Evolutionary conservation across 2,888 invertebrate species (phyloP), one percentile per base, ranked within the genome.

Genomic region (Camptogramma bilineatum): DNA sequence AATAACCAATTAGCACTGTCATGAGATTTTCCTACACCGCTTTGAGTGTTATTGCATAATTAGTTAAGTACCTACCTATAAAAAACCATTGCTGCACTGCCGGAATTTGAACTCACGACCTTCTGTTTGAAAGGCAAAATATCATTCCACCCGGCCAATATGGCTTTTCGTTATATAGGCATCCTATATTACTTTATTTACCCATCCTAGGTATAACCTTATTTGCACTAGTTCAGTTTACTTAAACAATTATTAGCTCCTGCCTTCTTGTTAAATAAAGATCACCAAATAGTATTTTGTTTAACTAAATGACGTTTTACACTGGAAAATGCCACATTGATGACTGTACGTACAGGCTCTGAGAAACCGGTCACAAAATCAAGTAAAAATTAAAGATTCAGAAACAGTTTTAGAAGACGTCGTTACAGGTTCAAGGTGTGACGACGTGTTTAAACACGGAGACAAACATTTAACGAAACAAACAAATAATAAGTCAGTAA

Each of bases 321-420:
- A 66, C 21, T 57, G 73, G 66, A 70, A 16, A 67, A 62, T 55
- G 54, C 31, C 54, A 42, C n/a, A 10, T 52, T 57, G 68, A 58
- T 67, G 63, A 62, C 61, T 67, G 53, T 57, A 21, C 18, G 31
- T 48, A n/a, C n/a, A 64, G 55, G 61, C 50, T 63, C 60, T 50
- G 56, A 56, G 16, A 53, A 73, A 73, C 73, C 67, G 71, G 73
- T 73, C 44, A 24, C 54, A 19, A 62, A 62, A 63, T 19, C 50
- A 60, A 69, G 55, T 55, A 31, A 59, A 58, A 50, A 64, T 63
- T 16, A 39, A 39, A 39, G 31, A 52, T 59, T 53, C 18, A 46
- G 42, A 52, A 48, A 48, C 24, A 17, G 52, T 54, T 48, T 31
- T 60, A 66, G 50, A 59, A 64, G 47, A 52, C 55, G 24, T 52